These are phyloP conservation scores for Campoletis raptor DNA, from an alignment of 2,888 invertebrate genomes.

Conservation along the genomic window DNA sequence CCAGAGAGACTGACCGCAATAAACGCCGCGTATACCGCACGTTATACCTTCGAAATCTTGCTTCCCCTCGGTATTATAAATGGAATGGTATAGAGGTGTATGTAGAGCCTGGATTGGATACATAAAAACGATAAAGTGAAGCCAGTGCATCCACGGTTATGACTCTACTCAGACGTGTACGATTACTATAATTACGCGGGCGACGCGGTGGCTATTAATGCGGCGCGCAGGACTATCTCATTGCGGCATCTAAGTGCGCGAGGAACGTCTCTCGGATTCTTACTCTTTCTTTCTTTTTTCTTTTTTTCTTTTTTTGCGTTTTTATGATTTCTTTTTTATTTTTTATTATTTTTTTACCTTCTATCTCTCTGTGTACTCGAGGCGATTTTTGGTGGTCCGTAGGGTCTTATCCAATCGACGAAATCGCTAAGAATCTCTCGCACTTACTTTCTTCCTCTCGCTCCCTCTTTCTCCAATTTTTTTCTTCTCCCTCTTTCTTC, in stretches of 20 bases:
- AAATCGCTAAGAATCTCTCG: conserved; percentile 57
- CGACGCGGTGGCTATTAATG: conserved; percentile 80
- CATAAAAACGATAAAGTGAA: conserved; percentile 63
- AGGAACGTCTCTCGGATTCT: conserved; percentile 68
- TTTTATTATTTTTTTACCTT: conserved; percentile 49
- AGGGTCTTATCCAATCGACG: conserved; percentile 61
- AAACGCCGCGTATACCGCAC: conserved; percentile 26
- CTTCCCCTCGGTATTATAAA: conserved; percentile 14
- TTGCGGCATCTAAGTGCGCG: conserved; percentile 81
- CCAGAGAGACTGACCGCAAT: conserved; percentile 13
- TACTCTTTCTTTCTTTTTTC: conserved; percentile 41
- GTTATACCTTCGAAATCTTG: conserved; percentile 44
- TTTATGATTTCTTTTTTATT: no score
- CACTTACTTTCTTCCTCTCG: conserved; percentile 16
- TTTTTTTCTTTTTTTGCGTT: no score
- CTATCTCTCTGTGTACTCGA: conserved; percentile 57
- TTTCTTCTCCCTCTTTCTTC: conserved; percentile 15
- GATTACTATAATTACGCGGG: conserved; percentile 81
- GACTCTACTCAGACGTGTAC: conserved; percentile 75
- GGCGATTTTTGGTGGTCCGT: conserved; percentile 69
- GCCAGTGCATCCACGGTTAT: conserved; percentile 73
- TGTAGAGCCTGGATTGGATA: conserved; percentile 38
- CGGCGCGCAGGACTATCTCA: conserved; percentile 76
- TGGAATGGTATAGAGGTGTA: conserved; percentile 11
- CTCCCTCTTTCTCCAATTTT: conserved; percentile 3